phyloP scores from a whole-genome alignment of 2,797 vertebrate species.

The Gobionotothen gibberifrons region DNA sequence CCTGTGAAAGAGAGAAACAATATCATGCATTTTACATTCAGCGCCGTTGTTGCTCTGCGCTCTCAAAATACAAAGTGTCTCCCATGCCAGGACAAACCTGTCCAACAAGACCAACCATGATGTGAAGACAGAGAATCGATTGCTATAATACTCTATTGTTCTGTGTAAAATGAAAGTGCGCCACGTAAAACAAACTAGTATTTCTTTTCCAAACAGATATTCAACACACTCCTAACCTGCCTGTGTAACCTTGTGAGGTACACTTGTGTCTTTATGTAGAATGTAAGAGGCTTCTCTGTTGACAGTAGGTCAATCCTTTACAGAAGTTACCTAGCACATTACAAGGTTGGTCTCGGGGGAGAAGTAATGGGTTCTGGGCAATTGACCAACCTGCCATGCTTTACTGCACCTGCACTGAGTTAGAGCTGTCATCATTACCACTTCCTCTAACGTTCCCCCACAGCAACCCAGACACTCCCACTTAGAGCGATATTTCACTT shows the following conservation, averaged over 20 bases:
- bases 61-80: slow-evolving; percentile 54
- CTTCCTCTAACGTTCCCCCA: slow-evolving; percentile 82
- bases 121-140: slow-evolving; percentile 12
- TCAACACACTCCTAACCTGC: slow-evolving; percentile 55
- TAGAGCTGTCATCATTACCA: slow-evolving; percentile 89
- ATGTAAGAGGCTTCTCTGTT: slow-evolving; percentile 81
- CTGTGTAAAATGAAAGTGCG: slow-evolving; percentile 20
- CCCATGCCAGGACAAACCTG: slow-evolving; percentile 38
- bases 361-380: slow-evolving; percentile 87
- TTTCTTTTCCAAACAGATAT: slow-evolving; percentile 42
- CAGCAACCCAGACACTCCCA: slow-evolving; percentile 83
- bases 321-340: slow-evolving; percentile 86
- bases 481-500: slow-evolving; percentile 81
- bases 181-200: slow-evolving; percentile 6
- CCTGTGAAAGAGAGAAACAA: slow-evolving; percentile 44
- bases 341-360: slow-evolving; percentile 84
- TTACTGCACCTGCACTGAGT: slow-evolving; percentile 86
- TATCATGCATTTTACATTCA: slow-evolving; percentile 60
- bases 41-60: slow-evolving; percentile 22
- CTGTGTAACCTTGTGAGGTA: slow-evolving; percentile 77
- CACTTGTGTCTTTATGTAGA: slow-evolving; percentile 77
- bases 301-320: slow-evolving; percentile 85
- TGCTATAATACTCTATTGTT: slow-evolving; percentile 12
- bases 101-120: slow-evolving; percentile 20
- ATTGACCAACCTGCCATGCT: slow-evolving; percentile 86